Percentiles rank a stretch among this genome's conserved stretches.
Conservation (phyloP, 2,113 vertebrate genomes). For the Clarias magur region DNA sequence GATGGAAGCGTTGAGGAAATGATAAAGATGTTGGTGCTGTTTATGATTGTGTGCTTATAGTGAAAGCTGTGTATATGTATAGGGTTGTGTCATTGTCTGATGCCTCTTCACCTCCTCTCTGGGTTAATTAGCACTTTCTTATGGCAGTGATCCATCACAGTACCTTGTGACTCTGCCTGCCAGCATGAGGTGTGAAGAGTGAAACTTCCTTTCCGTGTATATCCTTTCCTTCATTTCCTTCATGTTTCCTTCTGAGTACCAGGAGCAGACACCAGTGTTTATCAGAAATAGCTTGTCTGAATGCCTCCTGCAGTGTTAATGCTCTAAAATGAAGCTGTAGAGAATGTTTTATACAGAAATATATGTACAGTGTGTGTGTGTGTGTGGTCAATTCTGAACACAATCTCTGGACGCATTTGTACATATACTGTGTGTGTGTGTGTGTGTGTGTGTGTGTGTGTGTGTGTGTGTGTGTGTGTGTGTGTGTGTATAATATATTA, state of each 20-base stretch:
- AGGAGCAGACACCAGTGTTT: background rate
- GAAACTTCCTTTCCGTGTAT: background rate
- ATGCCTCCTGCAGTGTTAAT: background rate
- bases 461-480: no score
- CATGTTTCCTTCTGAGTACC: background rate
- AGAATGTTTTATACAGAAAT: constrained; percentile 1
- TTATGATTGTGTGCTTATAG: background rate
- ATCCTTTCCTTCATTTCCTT: background rate
- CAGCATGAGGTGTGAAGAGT: constrained; percentile 7
- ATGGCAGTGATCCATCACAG: background rate
- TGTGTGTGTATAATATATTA: no score
- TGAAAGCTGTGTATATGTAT: background rate
- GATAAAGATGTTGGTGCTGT: background rate
- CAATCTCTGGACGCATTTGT: no score
- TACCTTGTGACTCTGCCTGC: background rate
- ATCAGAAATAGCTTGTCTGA: background rate
- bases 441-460: no score
- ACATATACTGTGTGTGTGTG: no score
- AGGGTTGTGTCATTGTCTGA: background rate
- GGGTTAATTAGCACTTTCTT: constrained; percentile 36
- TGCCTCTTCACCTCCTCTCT: background rate
- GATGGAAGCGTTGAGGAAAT: background rate
- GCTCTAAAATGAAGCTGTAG: background rate
- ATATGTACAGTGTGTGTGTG: no score
- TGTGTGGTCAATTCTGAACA: no score